Evolutionary conservation across 2,797 vertebrate genomes (phyloP).

Genomic region (Clarias laeviceps): DNA sequence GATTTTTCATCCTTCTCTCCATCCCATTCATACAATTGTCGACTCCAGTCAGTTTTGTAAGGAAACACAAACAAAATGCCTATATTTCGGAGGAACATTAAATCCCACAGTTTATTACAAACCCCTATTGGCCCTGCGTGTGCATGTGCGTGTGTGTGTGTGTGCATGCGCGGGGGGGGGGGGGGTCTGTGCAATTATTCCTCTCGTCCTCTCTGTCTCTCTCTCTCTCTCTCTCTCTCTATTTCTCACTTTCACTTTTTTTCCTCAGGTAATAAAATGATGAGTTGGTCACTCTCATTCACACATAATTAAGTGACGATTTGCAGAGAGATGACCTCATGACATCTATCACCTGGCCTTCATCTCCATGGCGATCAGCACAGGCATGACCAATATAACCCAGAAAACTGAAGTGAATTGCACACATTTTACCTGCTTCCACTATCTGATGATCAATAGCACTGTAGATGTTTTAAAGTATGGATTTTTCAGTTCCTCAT

Average conservation of each 20-base stretch:
- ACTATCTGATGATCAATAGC: constrained; percentile 41
- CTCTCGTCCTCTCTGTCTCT: background rate
- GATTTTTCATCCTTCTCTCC: constrained; percentile 29
- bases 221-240: background rate
- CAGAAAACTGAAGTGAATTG: constrained; percentile 29
- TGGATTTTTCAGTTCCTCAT: constrained; percentile 42
- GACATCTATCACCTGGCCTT: constrained; percentile 55
- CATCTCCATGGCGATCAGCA: constrained; percentile 53
- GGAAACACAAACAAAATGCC: constrained; percentile 35
- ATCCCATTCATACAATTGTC: constrained; percentile 6
- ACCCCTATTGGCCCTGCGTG: constrained; percentile 19
- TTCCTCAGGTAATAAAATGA: constrained; percentile 35
- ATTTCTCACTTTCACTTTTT: background rate
- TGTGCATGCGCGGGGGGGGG: too few species aligned
- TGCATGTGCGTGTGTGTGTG: too few species aligned
- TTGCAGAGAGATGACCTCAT: constrained; percentile 54
- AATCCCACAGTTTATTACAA: constrained; percentile 48
- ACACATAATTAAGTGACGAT: constrained; percentile 54
- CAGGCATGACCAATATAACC: constrained; percentile 30
- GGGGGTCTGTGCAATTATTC: background rate
- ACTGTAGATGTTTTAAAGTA: constrained; percentile 46
- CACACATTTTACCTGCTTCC: constrained; percentile 37
- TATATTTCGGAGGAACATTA: constrained; percentile 49
- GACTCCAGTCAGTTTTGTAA: constrained; percentile 22
- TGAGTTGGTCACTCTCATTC: constrained; percentile 53